Percentiles rank a stretch among this genome's conserved stretches.
These are phyloP conservation scores for Papilio gigon DNA, from an alignment of 2,888 invertebrate species.

Conservation along the genomic window DNA sequence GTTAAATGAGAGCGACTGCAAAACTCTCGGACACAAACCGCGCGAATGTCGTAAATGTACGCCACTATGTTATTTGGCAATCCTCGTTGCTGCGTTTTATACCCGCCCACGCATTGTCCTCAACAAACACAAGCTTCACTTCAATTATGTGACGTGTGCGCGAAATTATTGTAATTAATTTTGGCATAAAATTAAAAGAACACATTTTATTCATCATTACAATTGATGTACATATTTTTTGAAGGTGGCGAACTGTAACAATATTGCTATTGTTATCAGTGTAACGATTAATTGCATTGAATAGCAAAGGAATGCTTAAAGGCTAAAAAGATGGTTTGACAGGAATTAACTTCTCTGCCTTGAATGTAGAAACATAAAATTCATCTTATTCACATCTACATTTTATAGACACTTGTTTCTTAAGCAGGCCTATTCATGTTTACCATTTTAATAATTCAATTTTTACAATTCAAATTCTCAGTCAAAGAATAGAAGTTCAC, in stretches of 20 bases:
- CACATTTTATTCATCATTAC: background rate
- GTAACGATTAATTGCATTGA: no score
- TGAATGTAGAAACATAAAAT: no score
- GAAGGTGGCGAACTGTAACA: background rate
- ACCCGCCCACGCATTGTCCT: conserved; percentile 56
- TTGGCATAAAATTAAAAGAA: background rate
- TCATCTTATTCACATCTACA: no score
- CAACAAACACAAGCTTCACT: conserved; percentile 59
- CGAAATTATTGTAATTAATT: background rate
- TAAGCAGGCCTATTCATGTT: no score
- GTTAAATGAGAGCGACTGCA: conserved; percentile 69
- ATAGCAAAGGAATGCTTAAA: no score
- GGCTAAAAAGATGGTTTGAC: no score
- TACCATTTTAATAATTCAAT: no score
- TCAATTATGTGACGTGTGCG: conserved; percentile 39
- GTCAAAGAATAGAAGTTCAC: background rate
- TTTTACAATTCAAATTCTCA: no score
- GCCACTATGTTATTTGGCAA: conserved; percentile 51
- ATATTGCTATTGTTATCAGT: background rate
- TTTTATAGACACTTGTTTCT: no score
- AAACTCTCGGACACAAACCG: conserved; percentile 61
- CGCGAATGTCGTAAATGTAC: conserved; percentile 65
- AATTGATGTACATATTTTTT: background rate
- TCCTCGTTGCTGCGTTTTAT: conserved; percentile 55
- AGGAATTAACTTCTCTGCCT: no score